Percentiles rank a stretch among this genome's conserved stretches.
Evolutionary conservation across 2,888 invertebrate species (phyloP).

Genomic region (Melieria omissa): DNA sequence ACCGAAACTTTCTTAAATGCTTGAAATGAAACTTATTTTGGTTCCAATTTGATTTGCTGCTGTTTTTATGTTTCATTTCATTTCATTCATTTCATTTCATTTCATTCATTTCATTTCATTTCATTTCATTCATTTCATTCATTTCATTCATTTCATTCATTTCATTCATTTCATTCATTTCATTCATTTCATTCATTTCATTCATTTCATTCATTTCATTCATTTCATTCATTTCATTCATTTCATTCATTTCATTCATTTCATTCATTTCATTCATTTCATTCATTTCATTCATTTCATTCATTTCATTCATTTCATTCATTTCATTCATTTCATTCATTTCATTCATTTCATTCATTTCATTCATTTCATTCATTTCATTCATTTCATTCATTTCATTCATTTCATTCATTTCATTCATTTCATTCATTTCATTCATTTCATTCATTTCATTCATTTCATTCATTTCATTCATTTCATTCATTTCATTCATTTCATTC

Average conservation of each 20-base stretch:
- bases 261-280: neutral
- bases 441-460: no score
- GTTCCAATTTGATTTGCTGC: neutral
- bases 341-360: neutral
- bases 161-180: neutral
- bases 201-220: constrained; percentile 1
- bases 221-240: no score
- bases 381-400: no score
- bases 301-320: neutral
- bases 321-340: neutral
- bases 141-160: neutral
- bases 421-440: no score
- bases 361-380: neutral
- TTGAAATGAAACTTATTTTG: neutral
- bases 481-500: no score
- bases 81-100: neutral
- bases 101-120: neutral
- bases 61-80: neutral
- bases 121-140: neutral
- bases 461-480: no score
- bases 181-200: neutral
- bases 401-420: no score
- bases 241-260: neutral
- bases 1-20: no score
- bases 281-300: neutral